These are phyloP conservation scores for Gymnocephalus cernua DNA, from an alignment of 2,113 vertebrate species.

Conservation along the genomic window DNA sequence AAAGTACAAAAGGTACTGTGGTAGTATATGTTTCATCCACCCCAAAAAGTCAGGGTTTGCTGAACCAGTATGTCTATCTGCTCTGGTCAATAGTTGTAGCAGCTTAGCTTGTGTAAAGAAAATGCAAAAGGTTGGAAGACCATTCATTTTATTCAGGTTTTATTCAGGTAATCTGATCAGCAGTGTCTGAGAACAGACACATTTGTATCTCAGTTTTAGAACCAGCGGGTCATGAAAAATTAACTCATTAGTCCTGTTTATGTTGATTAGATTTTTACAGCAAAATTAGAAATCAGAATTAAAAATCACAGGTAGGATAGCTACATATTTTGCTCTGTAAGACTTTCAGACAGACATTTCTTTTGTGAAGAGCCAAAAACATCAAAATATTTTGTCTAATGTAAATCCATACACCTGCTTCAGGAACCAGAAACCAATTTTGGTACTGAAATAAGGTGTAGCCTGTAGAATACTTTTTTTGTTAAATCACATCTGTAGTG, in stretches of 20 bases:
- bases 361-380: too few species aligned
- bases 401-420: too few species aligned
- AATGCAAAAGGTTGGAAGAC: background rate
- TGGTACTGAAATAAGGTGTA: background rate
- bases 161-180: background rate
- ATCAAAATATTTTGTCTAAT: background rate
- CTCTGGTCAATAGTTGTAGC: background rate
- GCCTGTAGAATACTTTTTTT: background rate
- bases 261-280: background rate
- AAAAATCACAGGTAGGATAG: background rate
- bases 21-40: background rate
- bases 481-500: background rate
- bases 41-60: background rate
- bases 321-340: background rate
- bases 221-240: background rate
- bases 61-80: background rate
- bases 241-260: background rate
- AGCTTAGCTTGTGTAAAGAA: background rate
- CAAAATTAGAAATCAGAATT: background rate
- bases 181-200: background rate
- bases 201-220: background rate
- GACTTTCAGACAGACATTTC: background rate
- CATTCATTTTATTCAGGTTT: background rate
- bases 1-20: background rate
- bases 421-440: too few species aligned